Base-by-base conservation (phyloP, 1,140 invertebrate genomes). In the Drosophila insularis region DNA sequence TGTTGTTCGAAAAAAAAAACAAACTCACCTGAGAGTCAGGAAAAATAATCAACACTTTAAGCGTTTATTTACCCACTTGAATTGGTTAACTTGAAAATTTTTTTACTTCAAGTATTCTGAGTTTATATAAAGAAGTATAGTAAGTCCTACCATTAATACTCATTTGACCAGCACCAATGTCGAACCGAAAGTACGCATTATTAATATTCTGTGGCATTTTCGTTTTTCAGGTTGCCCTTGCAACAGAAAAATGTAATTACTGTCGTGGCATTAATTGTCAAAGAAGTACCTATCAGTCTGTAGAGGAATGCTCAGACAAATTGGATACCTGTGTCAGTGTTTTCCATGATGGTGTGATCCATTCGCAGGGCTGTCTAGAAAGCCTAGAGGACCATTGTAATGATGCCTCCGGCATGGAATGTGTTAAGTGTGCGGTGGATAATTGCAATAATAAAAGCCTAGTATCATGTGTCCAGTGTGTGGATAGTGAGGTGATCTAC, bases 261-360 rank as follows among this genome's bases (percentile, higher is more conserved):
- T 91, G 90, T 40, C 70, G 70, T 1, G 90, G 86, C 5, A 90
- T 90, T 8, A 91, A 89, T 43, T 91, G 90, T 21, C 81, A 82
- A 50, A 71, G 86, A 10, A 90, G 58, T 5, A 82, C 8, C n/a
- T 91, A 89, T 39, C 32, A 58, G 17, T 59, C 46, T 1, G 68
- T 63, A 2, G 80, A 86, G 59, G 50, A 71, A 0, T 91, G 90
- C 39, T 35, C 56, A 4, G 73, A 89, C 66, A 56, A 54, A 31
- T 39, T 91, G 40, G 90, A 91, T 59, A 70, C 71, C 35, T 91
- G 90, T 64, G 73, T 80, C 0, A 89, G 75, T 50, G 75, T 91
- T 13, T 91, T 91, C 32, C 54, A 79, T 2, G 66, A 31, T 2
- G 84, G 76, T 13, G 67, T 53, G n/a, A 21, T 91, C 13, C 56